Evolutionary conservation across 2,113 vertebrate genomes (phyloP), one percentile per base, ranked within the genome.

Genomic region (Tachysurus vachellii): DNA sequence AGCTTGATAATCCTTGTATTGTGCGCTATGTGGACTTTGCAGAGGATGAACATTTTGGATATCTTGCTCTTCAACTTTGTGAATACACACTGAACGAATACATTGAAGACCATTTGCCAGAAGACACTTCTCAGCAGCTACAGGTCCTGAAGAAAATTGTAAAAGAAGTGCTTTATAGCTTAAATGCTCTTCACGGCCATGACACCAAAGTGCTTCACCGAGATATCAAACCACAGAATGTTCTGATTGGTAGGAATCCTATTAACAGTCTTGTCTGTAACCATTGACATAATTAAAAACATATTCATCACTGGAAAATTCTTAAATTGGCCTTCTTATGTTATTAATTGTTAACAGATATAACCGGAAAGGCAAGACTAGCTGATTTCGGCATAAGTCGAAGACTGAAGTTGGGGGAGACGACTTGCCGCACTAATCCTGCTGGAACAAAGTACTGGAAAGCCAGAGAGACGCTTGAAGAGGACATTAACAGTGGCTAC

Each of bases 181-280:
- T 95, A 77, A 82, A 1, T 0, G 90, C 89, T 17, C 91, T 95
- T 88, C 93, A 94, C 50, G 68, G 62, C 76, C 26, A 13, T 5
- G 31, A 53, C 3, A 88, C 89, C 56, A 90, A 76, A 59, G 90
- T 94, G 70, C 85, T 95, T 0, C 94, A 94, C 2, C 86, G 93
- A 2, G 93, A 95, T 83, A 88, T 95, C n/a, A 95, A 94, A 89
- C 93, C 94, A 5, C 93, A 93, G 84, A 95, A 94, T 54, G 89
- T 95, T 84, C 68, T 94, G 62, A 94, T 94, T 3, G 93, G 94
- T 95, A 90, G 88, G 89, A 82, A 4, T 36, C 2, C 71, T 81
- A 42, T 1, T 4, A 31, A 4, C 71, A 75, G 5, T 19, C 17
- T 31, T 71, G 6, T 42, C 36, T 42, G 10, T 10, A 75, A 26